These are phyloP conservation scores for Lepus europaeus DNA, from an alignment of 2,113 vertebrate genomes.

Conservation along the genomic window DNA sequence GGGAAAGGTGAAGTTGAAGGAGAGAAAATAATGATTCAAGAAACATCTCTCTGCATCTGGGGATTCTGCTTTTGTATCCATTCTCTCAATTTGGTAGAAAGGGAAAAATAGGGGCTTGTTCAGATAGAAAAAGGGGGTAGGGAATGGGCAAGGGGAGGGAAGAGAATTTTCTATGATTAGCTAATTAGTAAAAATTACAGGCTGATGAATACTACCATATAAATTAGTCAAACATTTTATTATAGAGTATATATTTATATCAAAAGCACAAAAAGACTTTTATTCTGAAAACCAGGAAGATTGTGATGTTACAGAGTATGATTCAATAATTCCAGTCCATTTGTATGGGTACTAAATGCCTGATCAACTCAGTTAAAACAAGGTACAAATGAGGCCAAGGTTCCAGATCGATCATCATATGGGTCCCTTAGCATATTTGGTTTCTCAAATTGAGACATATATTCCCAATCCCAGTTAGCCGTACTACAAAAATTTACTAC, in stretches of 20 bases:
- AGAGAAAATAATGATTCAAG: slow-evolving; percentile 11
- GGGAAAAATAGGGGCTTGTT: slow-evolving; percentile 41
- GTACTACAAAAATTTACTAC: slow-evolving; percentile 48
- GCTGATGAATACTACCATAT: slow-evolving; percentile 68
- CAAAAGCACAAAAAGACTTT: slow-evolving; percentile 76
- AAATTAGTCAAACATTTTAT: slow-evolving; percentile 79
- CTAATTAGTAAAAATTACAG: slow-evolving; percentile 30
- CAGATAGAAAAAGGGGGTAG: background rate
- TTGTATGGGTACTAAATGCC: slow-evolving; percentile 26
- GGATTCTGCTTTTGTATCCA: background rate
- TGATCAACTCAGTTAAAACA: slow-evolving; percentile 49
- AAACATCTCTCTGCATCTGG: background rate
- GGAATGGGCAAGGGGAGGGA: background rate
- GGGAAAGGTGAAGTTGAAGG: background rate
- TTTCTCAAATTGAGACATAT: slow-evolving; percentile 42
- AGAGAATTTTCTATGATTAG: background rate
- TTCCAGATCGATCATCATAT: background rate
- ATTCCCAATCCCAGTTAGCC: background rate
- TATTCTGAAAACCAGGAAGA: slow-evolving; percentile 75
- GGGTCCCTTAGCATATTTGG: slow-evolving; percentile 26
- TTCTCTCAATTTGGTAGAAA: slow-evolving; percentile 20
- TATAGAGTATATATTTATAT: slow-evolving; percentile 77
- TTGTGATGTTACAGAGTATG: slow-evolving; percentile 57
- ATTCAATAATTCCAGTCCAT: slow-evolving; percentile 67
- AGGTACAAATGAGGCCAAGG: slow-evolving; percentile 41